Percentiles rank a stretch among this genome's conserved stretches.
phyloP scores from a whole-genome alignment of 2,888 invertebrate species.

The Erebia epiphron region DNA sequence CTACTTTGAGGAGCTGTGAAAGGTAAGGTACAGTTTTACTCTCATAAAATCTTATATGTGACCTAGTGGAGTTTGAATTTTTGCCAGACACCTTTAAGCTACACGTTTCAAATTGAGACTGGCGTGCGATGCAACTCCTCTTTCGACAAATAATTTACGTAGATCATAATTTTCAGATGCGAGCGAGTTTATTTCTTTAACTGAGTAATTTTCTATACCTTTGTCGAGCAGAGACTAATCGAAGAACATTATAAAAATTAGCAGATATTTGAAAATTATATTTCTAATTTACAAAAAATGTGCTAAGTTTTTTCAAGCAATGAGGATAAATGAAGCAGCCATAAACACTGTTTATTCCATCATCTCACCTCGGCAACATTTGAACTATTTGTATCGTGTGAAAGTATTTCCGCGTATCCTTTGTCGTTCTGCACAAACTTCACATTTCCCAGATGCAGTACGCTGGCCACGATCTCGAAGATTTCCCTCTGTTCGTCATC shows the following conservation, averaged over 20 bases:
- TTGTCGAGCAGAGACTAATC: background rate
- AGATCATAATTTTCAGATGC: no score
- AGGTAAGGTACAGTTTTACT: background rate
- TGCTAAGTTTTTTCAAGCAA: no score
- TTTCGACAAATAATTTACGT: no score
- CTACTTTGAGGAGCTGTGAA: conserved; percentile 88
- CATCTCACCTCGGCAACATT: conserved; percentile 86
- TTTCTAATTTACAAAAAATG: no score
- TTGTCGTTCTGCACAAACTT: conserved; percentile 88
- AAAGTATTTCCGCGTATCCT: conserved; percentile 86
- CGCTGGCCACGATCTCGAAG: conserved; percentile 91
- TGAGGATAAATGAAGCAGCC: no score
- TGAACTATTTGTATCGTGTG: conserved; percentile 80
- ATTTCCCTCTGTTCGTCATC: conserved; percentile 88
- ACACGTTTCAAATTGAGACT: no score
- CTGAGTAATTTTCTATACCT: no score
- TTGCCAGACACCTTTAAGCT: no score
- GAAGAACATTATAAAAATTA: no score
- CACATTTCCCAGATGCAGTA: conserved; percentile 94
- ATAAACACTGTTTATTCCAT: conserved; percentile 6
- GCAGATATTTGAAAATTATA: no score
- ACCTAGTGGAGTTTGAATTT: background rate
- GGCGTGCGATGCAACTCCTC: no score
- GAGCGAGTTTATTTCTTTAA: no score
- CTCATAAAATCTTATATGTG: background rate